Base-by-base conservation (phyloP, 2,113 vertebrate species). In the Cynocephalus volans region DNA sequence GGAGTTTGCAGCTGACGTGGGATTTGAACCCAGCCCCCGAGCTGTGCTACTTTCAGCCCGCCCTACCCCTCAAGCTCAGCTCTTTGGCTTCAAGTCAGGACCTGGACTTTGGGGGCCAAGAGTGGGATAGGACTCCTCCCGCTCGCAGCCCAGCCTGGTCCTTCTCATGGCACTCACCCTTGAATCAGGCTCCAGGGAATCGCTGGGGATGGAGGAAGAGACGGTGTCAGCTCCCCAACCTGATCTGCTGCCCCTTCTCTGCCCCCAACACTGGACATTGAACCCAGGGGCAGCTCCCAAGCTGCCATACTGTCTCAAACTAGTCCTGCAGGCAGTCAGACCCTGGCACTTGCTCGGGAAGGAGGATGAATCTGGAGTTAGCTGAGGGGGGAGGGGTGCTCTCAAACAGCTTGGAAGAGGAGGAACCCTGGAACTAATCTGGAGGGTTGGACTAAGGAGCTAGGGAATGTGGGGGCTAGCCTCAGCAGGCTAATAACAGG, bases 151-250 rank as follows among this genome's bases (percentile, higher is more conserved):
- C 1, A 0, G 24, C 21, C 50, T 0, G 1, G 48, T 33, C 18
- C n/a, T 15, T 62, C 28, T 41, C 31, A 5, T 2, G 0, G 26
- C 26, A 98, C 99, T 98, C 97, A 99, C 99, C 98, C 93, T 96
- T 23, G 96, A 93, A 3, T 98, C 98, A 0, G 98, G 76, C 1
- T 99, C 99, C 1, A 81, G 97, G 8, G 97, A 98, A 5, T 98
- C 99, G 81, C 99, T 99, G 96, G 2, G 67, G 86, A n/a, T 24
- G 52, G 77, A 91, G 56, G 79, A 82, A 83, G 1, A 41, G 41
- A 64, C 1, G 36, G 6, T 0, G 8, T 95, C 17, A 95, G 94
- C 3, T 8, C 6, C 2, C 0, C 33, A 3, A 8, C 5, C 36
- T 33, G 45, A 26, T 0, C 11, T 18, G 21, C 41, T 5, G 0